These are phyloP conservation scores for Erebia palarica DNA, from an alignment of 2,888 invertebrate genomes.

Conservation along the genomic window DNA sequence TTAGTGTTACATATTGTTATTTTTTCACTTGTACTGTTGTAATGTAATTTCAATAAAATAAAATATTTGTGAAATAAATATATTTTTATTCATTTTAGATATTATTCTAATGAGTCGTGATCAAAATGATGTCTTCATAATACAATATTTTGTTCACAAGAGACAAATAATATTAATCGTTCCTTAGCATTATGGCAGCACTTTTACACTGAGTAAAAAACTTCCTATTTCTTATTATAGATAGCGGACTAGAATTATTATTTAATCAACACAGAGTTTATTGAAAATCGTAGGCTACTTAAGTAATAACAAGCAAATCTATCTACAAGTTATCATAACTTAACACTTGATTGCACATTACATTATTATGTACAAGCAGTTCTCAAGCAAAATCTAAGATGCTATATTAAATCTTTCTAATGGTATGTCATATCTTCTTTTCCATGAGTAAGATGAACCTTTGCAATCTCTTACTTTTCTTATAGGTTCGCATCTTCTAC, in stretches of 20 bases:
- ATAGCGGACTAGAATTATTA: constrained; percentile 45
- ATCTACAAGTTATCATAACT: constrained; percentile 23
- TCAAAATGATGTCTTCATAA: constrained; percentile 63
- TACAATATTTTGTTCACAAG: constrained; percentile 76
- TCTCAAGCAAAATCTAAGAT: constrained; percentile 43
- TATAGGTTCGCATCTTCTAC: constrained; percentile 87
- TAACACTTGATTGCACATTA: background rate
- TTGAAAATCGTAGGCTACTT: background rate
- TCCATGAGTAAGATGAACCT: constrained; percentile 66
- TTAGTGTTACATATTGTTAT: constrained; percentile 37
- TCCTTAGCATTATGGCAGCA: constrained; percentile 65
- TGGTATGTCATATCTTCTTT: constrained; percentile 81
- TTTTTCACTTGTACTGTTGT: too few relatives aligned
- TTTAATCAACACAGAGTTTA: constrained; percentile 22
- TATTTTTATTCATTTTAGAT: constrained; percentile 49
- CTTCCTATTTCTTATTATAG: constrained; percentile 23
- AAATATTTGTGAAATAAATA: constrained; percentile 46
- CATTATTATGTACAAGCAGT: background rate
- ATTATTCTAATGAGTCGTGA: constrained; percentile 62
- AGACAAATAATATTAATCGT: constrained; percentile 40
- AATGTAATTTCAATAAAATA: constrained; percentile 40
- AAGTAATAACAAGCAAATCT: constrained; percentile 2
- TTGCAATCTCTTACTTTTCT: constrained; percentile 84
- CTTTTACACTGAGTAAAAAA: constrained; percentile 38
- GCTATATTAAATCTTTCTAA: constrained; percentile 80